A percentile compares a stretch with the other conserved stretches of the same genome.
Evolutionary conservation across 2,888 invertebrate species (phyloP).

Genomic region (Liposcelis brunnea): DNA sequence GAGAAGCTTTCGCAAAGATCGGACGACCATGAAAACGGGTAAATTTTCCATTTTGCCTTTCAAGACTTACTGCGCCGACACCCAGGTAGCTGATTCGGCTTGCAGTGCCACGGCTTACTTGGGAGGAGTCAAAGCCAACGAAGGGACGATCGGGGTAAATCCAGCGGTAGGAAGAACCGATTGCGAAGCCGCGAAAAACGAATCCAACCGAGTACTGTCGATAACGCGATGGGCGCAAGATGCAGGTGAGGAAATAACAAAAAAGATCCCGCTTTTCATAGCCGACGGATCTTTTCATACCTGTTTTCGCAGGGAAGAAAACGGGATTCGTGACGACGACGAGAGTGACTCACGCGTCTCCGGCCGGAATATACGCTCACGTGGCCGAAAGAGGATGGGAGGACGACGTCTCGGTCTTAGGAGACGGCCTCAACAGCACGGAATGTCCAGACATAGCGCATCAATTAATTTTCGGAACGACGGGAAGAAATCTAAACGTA

Average conservation of each 20-base stretch:
- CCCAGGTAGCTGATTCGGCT: slow-evolving; percentile 57
- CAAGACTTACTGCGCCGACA: slow-evolving; percentile 25
- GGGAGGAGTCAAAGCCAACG: slow-evolving; percentile 53
- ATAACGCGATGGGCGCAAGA: slow-evolving; percentile 54
- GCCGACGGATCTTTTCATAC: neutral
- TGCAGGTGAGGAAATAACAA: slow-evolving; percentile 27
- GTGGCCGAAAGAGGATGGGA: slow-evolving; percentile 54
- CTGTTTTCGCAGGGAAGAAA: slow-evolving; percentile 12
- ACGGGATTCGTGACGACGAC: slow-evolving; percentile 49
- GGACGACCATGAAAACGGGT: too few relatives aligned
- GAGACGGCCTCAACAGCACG: slow-evolving; percentile 27
- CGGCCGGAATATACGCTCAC: slow-evolving; percentile 53
- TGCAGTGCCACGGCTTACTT: slow-evolving; percentile 54
- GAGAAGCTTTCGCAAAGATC: too few relatives aligned
- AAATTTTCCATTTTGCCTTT: slow-evolving; percentile 2
- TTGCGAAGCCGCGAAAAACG: slow-evolving; percentile 24
- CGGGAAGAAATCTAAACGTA: slow-evolving; percentile 1
- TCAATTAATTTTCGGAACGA: neutral
- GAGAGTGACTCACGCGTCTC: slow-evolving; percentile 59
- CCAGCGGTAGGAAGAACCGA: slow-evolving; percentile 25
- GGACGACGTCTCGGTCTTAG: slow-evolving; percentile 37
- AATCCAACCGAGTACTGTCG: slow-evolving; percentile 41
- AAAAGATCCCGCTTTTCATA: neutral
- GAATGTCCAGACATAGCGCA: neutral
- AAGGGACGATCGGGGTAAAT: slow-evolving; percentile 42